phyloP scores from a whole-genome alignment of 2,797 vertebrate genomes.

The Melopsittacus undulatus region DNA sequence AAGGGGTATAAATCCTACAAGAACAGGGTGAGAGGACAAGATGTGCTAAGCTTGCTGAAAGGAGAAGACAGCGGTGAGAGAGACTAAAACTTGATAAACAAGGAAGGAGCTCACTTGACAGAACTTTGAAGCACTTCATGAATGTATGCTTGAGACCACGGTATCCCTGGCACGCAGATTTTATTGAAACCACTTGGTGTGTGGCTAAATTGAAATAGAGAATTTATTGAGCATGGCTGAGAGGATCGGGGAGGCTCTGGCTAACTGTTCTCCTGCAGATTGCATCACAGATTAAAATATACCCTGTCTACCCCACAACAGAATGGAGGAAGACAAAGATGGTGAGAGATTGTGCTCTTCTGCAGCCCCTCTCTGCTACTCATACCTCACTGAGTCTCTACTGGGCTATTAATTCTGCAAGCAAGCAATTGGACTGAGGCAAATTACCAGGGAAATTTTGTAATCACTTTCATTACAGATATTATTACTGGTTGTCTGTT shows the following conservation, averaged over 20 bases:
- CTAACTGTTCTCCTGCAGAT: neutral
- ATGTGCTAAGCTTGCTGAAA: neutral
- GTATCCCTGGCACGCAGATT: neutral
- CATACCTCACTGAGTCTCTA: neutral
- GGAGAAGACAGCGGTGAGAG: neutral
- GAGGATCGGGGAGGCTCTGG: neutral
- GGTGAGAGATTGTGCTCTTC: neutral
- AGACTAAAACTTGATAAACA: neutral
- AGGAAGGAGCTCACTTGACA: neutral
- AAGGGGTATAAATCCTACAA: neutral
- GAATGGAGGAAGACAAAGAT: neutral
- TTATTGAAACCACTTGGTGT: neutral
- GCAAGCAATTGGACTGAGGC: neutral
- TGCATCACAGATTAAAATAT: neutral
- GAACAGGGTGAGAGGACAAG: neutral
- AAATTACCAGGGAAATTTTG: slow-evolving; percentile 38
- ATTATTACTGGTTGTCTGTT: neutral
- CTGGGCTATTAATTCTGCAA: neutral
- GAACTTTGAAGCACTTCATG: neutral
- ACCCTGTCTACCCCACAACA: neutral
- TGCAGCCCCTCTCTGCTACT: neutral
- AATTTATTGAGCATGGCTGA: slow-evolving; percentile 1
- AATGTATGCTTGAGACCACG: neutral
- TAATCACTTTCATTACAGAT: slow-evolving; percentile 35
- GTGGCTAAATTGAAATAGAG: neutral